These are phyloP conservation scores for Chloroceryle aenea DNA, from an alignment of 2,113 vertebrate genomes.

Conservation along the genomic window DNA sequence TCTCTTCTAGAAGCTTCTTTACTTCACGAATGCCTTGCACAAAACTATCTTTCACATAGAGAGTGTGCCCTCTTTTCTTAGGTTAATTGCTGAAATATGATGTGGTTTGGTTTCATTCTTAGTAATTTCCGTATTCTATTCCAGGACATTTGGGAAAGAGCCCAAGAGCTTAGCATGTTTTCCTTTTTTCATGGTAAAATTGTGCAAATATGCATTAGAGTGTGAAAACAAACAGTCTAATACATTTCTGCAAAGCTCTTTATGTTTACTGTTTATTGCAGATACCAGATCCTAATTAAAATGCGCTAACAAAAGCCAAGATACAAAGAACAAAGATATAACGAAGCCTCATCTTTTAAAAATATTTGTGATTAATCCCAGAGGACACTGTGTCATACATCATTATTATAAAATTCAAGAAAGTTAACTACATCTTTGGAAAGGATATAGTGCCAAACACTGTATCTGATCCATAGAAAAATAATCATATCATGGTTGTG, in stretches of 20 bases:
- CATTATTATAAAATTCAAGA: slow-evolving; percentile 69
- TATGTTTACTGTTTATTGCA: slow-evolving; percentile 90
- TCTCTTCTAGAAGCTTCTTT: slow-evolving; percentile 67
- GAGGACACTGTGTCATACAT: slow-evolving; percentile 60
- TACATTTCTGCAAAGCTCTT: slow-evolving; percentile 91
- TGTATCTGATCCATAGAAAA: slow-evolving; percentile 44
- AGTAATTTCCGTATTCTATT: slow-evolving; percentile 86
- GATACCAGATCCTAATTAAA: slow-evolving; percentile 91
- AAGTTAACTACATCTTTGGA: slow-evolving; percentile 55
- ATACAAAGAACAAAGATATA: slow-evolving; percentile 87
- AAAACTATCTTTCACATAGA: slow-evolving; percentile 72
- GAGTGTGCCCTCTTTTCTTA: slow-evolving; percentile 79
- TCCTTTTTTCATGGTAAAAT: slow-evolving; percentile 90
- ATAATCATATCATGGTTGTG: slow-evolving; percentile 26
- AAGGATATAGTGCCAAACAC: slow-evolving; percentile 16
- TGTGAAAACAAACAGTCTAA: slow-evolving; percentile 91
- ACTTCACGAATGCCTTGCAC: slow-evolving; percentile 62
- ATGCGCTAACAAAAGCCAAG: slow-evolving; percentile 88
- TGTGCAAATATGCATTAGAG: slow-evolving; percentile 91
- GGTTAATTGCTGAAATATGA: slow-evolving; percentile 86
- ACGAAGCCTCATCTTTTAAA: slow-evolving; percentile 81
- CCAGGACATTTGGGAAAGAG: slow-evolving; percentile 88
- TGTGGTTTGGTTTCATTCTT: slow-evolving; percentile 84
- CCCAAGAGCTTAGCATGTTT: slow-evolving; percentile 90
- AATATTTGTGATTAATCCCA: slow-evolving; percentile 84